Evolutionary conservation across 2,797 vertebrate genomes (phyloP), one percentile per base, ranked within the genome.

Genomic region (Gymnocypris eckloni): DNA sequence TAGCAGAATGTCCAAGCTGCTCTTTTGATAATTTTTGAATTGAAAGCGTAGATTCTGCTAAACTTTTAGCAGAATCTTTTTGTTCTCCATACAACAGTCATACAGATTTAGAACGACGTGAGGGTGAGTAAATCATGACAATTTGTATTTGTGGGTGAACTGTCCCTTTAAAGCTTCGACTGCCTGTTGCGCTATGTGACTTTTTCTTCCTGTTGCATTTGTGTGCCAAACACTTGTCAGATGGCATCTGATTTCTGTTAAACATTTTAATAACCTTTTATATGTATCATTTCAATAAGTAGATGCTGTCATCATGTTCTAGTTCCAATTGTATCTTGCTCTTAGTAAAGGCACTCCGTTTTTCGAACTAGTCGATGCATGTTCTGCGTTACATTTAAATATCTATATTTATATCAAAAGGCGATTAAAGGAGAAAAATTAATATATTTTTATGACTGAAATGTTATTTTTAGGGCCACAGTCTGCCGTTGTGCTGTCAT

Each of bases 401-500:
- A 90, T 90, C 67, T 85, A 95, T 99, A 99, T 98, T 98, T 99
- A 99, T 99, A 96, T 97, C 95, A 94, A 96, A 96, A 95, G 95
- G 95, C 94, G 93, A 92, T 92, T 92, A 96, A 97, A 95, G 94
- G 96, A 97, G 95, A 98, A 94, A 97, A 95, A 97, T 97, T 98
- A 98, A 99, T 99, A 99, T 99, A 98, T 99, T 97, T 98, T 98
- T 98, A 95, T 93, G 92, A 87, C 88, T 91, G 88, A 79, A 64
- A n/a, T 61, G n/a, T 43, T 6, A 64, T 81, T 71, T 77, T 80
- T 88, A 93, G 91, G 91, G 91, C 93, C 93, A 94, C 94, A 93
- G 92, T 94, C 92, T 94, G 92, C n/a, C n/a, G n/a, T 91, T 91
- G 91, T 92, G 33, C 89, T 91, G 87, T 89, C 87, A 88, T 87